Base-by-base conservation (phyloP, 2,888 invertebrate genomes). In the Agrotis puta region DNA sequence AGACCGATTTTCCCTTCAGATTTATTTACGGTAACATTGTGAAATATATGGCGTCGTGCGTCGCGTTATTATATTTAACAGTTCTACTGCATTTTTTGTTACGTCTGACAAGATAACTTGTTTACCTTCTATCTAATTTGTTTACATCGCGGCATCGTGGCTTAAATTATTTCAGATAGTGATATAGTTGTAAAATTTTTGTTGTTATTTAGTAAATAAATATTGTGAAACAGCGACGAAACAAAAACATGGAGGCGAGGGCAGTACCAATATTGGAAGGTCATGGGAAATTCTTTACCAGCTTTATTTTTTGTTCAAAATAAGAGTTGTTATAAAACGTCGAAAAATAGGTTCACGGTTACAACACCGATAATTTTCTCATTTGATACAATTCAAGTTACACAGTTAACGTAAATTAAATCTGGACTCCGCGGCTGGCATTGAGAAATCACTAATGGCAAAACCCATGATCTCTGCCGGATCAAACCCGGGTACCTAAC, bases 11-110 rank as follows among this genome's bases (percentile, higher is more conserved):
- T 70, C 43, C 16, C n/a, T 20, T 13, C 3, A 14, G 2, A 33
- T 43, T 47, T 56, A 56, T 56, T 58, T 58, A 79, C 27, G 14
- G 18, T 20, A 48, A 57, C 3, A 51, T 76, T 76, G 61, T 33
- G 68, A 76, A 80, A 80, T 24, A 81, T n/a, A n/a, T n/a, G n/a
- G 20, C 18, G 24, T 66, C 56, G 39, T n/a, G n/a, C n/a, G 56
- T 57, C 81, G 27, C 47, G 24, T 53, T 76, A 57, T 65, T 73
- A 64, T 79, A 61, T 63, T 51, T 75, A 51, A 64, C 47, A 58
- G 63, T 13, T 27, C 24, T 51, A 1, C 45, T 24, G 48, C 24
- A 81, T 81, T 75, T 66, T 76, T 53, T 13, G 56, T 66, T 62
- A 13, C 39, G 20, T 48, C 47, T 66, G 43, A 20, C 33, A 43